These are phyloP conservation scores for Notamacropus eugenii DNA, from an alignment of 2,797 vertebrate genomes.

Conservation along the genomic window DNA sequence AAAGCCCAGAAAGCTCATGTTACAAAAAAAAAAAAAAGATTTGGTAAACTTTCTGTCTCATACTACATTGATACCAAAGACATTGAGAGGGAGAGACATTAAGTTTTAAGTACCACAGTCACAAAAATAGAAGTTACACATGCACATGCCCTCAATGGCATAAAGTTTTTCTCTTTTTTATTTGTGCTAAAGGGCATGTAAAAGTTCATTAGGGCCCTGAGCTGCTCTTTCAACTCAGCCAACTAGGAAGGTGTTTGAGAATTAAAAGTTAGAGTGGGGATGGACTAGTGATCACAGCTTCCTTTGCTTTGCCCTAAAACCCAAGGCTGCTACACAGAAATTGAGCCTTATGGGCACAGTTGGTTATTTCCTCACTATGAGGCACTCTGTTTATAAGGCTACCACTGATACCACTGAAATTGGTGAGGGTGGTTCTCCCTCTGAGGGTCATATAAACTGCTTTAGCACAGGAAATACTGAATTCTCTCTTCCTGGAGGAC, in stretches of 20 bases:
- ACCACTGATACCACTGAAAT: slow-evolving; percentile 29
- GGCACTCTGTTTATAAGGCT: slow-evolving; percentile 38
- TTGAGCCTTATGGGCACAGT: background rate
- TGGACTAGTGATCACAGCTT: slow-evolving; percentile 61
- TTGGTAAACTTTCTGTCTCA: slow-evolving; percentile 82
- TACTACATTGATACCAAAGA: slow-evolving; percentile 79
- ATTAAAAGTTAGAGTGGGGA: background rate
- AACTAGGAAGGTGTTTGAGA: background rate
- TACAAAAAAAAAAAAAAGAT: slow-evolving; percentile 83
- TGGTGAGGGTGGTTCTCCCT: slow-evolving; percentile 37
- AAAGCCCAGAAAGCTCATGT: slow-evolving; percentile 83
- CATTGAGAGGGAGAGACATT: slow-evolving; percentile 67
- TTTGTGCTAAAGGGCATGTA: slow-evolving; percentile 73
- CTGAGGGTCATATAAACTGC: background rate
- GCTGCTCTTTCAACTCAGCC: slow-evolving; percentile 52
- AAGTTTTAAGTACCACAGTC: slow-evolving; percentile 70
- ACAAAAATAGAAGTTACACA: slow-evolving; percentile 66
- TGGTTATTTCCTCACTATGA: background rate
- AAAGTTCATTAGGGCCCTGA: slow-evolving; percentile 66
- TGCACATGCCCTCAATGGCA: slow-evolving; percentile 58
- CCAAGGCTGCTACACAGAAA: background rate
- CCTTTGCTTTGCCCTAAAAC: background rate
- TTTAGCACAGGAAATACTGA: background rate
- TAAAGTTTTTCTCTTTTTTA: slow-evolving; percentile 49
- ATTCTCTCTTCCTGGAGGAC: background rate